phyloP scores from a whole-genome alignment of 2,113 vertebrate species.

The Tupaia chinensis region DNA sequence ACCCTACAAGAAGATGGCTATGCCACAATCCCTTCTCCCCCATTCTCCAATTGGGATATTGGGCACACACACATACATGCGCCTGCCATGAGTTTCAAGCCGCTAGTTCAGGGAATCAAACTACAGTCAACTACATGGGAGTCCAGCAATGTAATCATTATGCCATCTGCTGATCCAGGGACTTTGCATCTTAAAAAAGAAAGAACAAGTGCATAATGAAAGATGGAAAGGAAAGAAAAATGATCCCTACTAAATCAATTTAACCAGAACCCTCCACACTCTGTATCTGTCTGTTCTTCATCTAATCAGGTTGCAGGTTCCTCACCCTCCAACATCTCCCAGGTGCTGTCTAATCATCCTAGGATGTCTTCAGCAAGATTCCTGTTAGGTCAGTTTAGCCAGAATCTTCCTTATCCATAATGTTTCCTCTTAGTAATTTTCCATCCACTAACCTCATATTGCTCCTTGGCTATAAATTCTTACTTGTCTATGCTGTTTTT shows the following conservation, averaged over 20 bases:
- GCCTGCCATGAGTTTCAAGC: no score
- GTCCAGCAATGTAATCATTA: no score
- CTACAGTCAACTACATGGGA: no score
- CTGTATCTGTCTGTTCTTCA: background rate
- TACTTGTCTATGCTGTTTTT: background rate
- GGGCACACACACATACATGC: no score
- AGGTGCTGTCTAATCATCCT: background rate
- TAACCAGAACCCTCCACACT: background rate
- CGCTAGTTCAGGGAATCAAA: no score
- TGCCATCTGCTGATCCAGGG: no score
- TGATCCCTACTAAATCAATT: background rate
- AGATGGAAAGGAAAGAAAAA: no score
- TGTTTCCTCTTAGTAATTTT: background rate
- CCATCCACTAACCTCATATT: background rate
- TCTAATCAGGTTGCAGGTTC: background rate
- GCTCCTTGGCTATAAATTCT: background rate
- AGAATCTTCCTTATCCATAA: background rate
- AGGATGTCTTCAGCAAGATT: background rate
- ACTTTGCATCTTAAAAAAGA: no score
- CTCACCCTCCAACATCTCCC: background rate
- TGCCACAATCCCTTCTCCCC: no score
- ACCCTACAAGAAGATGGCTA: no score
- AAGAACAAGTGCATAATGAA: no score
- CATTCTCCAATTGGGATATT: no score
- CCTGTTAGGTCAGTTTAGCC: background rate